Conservation (phyloP, 2,113 vertebrate genomes). For the Haemorhous mexicanus region DNA sequence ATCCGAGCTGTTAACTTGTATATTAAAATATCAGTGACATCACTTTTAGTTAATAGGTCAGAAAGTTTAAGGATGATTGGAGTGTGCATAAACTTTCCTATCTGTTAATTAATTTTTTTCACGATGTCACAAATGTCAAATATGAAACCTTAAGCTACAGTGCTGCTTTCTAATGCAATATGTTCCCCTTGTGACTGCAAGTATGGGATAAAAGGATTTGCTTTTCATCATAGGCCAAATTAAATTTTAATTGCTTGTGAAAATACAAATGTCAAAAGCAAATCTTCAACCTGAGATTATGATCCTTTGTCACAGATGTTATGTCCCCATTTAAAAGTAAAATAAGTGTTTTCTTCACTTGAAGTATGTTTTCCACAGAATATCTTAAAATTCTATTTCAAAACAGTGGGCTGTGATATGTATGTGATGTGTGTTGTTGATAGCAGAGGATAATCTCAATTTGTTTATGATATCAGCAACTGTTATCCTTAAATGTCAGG, state of each 20-base stretch:
- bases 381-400: background rate
- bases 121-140: slow-evolving; percentile 2
- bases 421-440: background rate
- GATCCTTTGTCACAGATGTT: slow-evolving; percentile 41
- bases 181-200: slow-evolving; percentile 47
- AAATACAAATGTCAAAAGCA: slow-evolving; percentile 76
- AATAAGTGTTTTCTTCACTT: slow-evolving; percentile 58
- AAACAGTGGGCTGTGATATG: background rate
- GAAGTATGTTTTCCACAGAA: slow-evolving; percentile 20
- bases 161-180: slow-evolving; percentile 56
- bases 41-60: background rate
- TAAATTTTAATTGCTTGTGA: slow-evolving; percentile 76
- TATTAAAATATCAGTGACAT: background rate
- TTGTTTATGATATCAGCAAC: background rate
- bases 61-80: background rate
- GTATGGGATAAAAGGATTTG: slow-evolving; percentile 72
- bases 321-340: slow-evolving; percentile 56
- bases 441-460: background rate
- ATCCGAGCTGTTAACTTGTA: background rate
- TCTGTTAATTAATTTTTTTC: slow-evolving; percentile 27
- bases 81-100: fast-evolving
- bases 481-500: background rate
- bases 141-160: slow-evolving; percentile 43
- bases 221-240: slow-evolving; percentile 70
- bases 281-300: slow-evolving; percentile 57